Evolutionary conservation across 2,797 vertebrate genomes (phyloP).

Genomic region (Botia almorhae): DNA sequence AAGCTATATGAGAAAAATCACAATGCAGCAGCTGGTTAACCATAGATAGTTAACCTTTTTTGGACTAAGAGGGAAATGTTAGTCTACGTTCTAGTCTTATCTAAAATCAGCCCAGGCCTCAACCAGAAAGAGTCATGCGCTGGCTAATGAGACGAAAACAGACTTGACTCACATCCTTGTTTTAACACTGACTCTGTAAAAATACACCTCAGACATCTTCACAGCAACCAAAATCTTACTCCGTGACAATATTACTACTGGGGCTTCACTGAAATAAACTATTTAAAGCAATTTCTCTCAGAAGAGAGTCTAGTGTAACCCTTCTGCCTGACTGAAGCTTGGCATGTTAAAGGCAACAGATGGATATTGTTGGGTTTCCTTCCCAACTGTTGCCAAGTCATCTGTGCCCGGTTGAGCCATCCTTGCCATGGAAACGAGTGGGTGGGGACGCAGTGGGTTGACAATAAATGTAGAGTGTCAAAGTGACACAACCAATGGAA

Average conservation of each 20-base stretch:
- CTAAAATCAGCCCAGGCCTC: slow-evolving; percentile 4
- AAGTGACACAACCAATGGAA: slow-evolving; percentile 18
- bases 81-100: background rate
- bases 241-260: background rate
- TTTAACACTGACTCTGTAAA: background rate
- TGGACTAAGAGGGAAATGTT: background rate
- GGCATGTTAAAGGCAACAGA: slow-evolving; percentile 47
- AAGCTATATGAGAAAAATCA: background rate
- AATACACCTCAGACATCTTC: background rate
- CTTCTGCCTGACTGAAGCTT: slow-evolving; percentile 22
- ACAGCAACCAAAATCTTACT: slow-evolving; percentile 10
- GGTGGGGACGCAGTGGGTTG: background rate
- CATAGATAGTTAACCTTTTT: slow-evolving; percentile 4
- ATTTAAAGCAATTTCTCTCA: background rate
- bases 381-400: slow-evolving; percentile 42
- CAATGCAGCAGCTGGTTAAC: background rate
- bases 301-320: slow-evolving; percentile 6
- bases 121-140: slow-evolving; percentile 19
- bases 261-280: slow-evolving; percentile 2
- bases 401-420: slow-evolving; percentile 43
- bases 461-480: slow-evolving; percentile 27
- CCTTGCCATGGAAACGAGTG: slow-evolving; percentile 36
- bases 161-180: slow-evolving; percentile 35
- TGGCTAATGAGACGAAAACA: slow-evolving; percentile 31
- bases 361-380: slow-evolving; percentile 46